A percentile compares a stretch with the other conserved stretches of the same genome.
Evolutionary conservation across 2,113 vertebrate genomes (phyloP).

Genomic region (Nymphicus hollandicus): DNA sequence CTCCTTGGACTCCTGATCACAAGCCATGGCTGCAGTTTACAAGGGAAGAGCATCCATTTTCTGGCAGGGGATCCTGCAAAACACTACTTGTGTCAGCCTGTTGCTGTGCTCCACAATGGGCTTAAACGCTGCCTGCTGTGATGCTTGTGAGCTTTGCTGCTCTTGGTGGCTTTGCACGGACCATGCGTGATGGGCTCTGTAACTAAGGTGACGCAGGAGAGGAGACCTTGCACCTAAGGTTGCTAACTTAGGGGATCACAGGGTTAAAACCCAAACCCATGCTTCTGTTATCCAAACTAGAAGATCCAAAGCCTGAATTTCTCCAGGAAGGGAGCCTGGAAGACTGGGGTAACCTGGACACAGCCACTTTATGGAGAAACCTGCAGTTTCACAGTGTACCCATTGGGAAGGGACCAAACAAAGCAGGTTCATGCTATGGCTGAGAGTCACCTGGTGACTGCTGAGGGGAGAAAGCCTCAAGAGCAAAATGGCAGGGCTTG

Average conservation of each 20-base stretch:
- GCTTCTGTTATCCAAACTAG: neutral
- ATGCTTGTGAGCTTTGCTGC: neutral
- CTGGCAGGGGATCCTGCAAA: neutral
- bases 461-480: neutral
- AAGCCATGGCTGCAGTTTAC: neutral
- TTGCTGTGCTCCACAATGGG: neutral
- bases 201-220: neutral
- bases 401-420: neutral
- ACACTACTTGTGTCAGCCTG: neutral
- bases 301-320: neutral
- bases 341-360: rapidly evolving
- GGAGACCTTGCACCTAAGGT: neutral
- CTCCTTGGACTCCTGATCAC: no score
- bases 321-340: neutral
- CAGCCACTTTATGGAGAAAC: neutral
- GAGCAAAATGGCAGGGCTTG: neutral
- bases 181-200: neutral
- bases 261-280: neutral
- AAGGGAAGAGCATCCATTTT: neutral
- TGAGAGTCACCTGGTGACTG: neutral
- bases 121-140: neutral
- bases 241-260: neutral
- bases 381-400: neutral
- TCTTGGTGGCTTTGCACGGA: neutral
- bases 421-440: neutral